These are phyloP conservation scores for Cercopithecus hamlyni DNA, from an alignment of 2,797 vertebrate species.

Conservation along the genomic window DNA sequence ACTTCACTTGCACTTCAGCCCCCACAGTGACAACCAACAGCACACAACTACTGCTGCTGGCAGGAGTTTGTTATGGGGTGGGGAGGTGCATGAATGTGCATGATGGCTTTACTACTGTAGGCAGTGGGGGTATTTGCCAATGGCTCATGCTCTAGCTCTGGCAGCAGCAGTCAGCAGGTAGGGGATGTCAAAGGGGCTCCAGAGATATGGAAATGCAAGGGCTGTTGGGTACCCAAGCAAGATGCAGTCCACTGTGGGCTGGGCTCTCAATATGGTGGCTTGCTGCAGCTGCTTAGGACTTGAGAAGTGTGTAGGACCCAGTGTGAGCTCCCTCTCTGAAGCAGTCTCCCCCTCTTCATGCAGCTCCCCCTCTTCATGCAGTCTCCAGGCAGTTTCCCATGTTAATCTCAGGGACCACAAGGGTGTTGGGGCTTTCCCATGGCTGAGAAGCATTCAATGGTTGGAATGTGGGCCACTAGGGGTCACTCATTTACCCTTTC, in stretches of 20 bases:
- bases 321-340: not conserved
- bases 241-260: not conserved
- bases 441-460: not conserved
- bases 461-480: not conserved
- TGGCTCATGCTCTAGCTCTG: not conserved
- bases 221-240: not conserved
- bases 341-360: not conserved
- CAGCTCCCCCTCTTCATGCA: not conserved
- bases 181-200: not conserved
- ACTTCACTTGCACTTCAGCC: not conserved
- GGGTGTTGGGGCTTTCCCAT: not conserved
- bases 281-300: not conserved
- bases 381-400: not conserved
- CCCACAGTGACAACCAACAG: not conserved
- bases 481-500: not conserved
- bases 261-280: not conserved
- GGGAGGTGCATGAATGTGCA: not conserved
- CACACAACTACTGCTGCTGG: not conserved
- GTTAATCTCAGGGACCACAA: not conserved
- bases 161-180: not conserved
- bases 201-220: not conserved
- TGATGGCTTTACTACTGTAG: not conserved
- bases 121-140: not conserved
- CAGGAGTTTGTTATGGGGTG: not conserved
- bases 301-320: not conserved